Evolutionary conservation across 2,888 invertebrate species (phyloP).

Genomic region (Euclidia mi): DNA sequence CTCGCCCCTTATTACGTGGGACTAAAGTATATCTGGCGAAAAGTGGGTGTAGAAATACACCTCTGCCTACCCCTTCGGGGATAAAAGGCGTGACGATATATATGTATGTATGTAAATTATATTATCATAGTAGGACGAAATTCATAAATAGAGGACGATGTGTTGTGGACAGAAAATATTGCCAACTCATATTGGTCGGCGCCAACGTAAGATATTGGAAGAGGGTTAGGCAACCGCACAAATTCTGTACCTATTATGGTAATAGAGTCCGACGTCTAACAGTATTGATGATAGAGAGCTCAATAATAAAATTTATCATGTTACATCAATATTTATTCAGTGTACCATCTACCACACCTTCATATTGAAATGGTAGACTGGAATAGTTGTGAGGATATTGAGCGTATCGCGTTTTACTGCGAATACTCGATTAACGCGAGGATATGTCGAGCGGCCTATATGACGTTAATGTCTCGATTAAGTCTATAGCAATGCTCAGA

Average conservation of each 20-base stretch:
- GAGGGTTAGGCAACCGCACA: constrained; percentile 67
- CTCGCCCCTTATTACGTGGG: too few species aligned
- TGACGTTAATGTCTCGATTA: constrained; percentile 4
- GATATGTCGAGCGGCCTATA: constrained; percentile 8
- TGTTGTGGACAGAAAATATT: constrained; percentile 67
- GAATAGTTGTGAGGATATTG: constrained; percentile 28
- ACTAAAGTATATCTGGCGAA: too few species aligned
- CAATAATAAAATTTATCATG: constrained; percentile 53
- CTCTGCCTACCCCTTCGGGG: too few species aligned
- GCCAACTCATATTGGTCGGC: constrained; percentile 68
- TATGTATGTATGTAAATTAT: too few species aligned
- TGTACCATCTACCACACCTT: constrained; percentile 51
- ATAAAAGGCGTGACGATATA: too few species aligned
- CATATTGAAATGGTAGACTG: constrained; percentile 30
- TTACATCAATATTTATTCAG: constrained; percentile 52
- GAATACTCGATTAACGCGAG: constrained; percentile 30
- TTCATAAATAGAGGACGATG: constrained; percentile 60
- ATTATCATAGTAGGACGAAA: constrained; percentile 44
- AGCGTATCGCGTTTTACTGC: constrained; percentile 22
- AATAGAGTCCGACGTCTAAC: constrained; percentile 68
- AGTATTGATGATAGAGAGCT: constrained; percentile 49
- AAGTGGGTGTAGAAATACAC: too few species aligned
- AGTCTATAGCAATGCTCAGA: not conserved
- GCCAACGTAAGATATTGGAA: constrained; percentile 73
- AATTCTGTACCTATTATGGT: constrained; percentile 78